phyloP scores from a whole-genome alignment of 2,888 invertebrate species.

The Drosophila mimica region DNA sequence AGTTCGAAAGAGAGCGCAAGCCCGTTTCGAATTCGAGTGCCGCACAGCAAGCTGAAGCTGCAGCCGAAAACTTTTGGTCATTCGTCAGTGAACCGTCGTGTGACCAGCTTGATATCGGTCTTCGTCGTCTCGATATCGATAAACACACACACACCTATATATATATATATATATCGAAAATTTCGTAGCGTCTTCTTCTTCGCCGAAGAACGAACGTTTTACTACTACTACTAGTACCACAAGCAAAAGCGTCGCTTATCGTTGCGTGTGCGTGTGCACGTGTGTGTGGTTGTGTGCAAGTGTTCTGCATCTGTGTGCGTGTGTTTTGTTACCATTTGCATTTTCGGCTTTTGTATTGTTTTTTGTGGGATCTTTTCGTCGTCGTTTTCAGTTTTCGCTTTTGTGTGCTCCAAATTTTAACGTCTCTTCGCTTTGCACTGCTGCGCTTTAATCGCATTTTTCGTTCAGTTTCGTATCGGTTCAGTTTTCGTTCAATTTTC shows the following conservation, averaged over 20 bases:
- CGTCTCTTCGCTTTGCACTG: slow-evolving; percentile 51
- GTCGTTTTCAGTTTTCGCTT: slow-evolving; percentile 26
- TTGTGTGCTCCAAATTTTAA: slow-evolving; percentile 54
- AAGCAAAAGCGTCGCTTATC: slow-evolving; percentile 3
- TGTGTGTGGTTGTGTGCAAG: slow-evolving; percentile 19
- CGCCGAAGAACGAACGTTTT: slow-evolving; percentile 77
- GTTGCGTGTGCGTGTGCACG: slow-evolving; percentile 16
- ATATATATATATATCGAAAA: slow-evolving; percentile 8
- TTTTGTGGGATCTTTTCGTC: slow-evolving; percentile 19
- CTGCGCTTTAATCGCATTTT: slow-evolving; percentile 14
- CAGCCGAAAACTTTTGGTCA: slow-evolving; percentile 63
- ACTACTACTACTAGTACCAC: slow-evolving; percentile 24
- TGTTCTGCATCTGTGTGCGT: slow-evolving; percentile 3
- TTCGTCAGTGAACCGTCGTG: slow-evolving; percentile 77
- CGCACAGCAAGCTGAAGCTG: slow-evolving; percentile 46
- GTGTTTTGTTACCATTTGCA: slow-evolving; percentile 58
- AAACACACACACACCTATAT: too few species aligned
- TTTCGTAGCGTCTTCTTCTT: slow-evolving; percentile 63
- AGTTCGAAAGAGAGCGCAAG: slow-evolving; percentile 34
- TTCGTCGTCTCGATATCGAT: slow-evolving; percentile 7
- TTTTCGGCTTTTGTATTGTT: slow-evolving; percentile 39
- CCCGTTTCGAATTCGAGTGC: slow-evolving; percentile 52
- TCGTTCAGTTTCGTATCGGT: slow-evolving; percentile 25
- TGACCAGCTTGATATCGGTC: slow-evolving; percentile 49
- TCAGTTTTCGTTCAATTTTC: slow-evolving; percentile 29